Conservation (phyloP, 2,113 vertebrate genomes). For the Thamnaconus septentrionalis region DNA sequence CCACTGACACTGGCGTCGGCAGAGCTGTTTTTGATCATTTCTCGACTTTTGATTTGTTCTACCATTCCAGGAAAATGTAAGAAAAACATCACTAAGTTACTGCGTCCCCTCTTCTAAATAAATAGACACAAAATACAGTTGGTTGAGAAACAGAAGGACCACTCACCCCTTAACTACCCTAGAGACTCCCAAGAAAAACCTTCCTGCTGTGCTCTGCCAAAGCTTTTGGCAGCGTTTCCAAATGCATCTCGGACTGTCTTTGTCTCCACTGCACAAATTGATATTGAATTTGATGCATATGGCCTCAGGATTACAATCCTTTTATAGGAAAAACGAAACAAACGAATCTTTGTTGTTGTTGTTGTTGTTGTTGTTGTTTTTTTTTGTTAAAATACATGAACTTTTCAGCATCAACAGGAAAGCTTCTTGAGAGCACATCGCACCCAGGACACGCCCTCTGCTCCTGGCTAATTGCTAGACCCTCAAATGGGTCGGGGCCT, state of each 20-base stretch:
- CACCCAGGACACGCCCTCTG: constrained; percentile 45
- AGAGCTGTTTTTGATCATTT: constrained; percentile 73
- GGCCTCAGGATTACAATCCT: constrained; percentile 24
- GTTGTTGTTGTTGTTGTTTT: constrained; percentile 1
- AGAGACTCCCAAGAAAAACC: constrained; percentile 61
- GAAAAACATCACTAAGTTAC: constrained; percentile 87
- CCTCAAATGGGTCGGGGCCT: constrained; percentile 35
- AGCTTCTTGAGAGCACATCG: constrained; percentile 60
- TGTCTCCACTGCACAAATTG: constrained; percentile 32
- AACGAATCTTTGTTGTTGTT: no score
- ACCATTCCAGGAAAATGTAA: constrained; percentile 87
- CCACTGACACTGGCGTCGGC: constrained; percentile 65
- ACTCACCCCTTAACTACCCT: constrained; percentile 68
- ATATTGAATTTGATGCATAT: constrained; percentile 25
- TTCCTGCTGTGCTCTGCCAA: constrained; percentile 40
- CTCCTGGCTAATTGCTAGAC: constrained; percentile 38
- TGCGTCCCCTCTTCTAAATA: constrained; percentile 83
- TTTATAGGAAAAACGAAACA: constrained; percentile 25
- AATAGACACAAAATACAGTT: constrained; percentile 84
- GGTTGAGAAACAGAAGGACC: constrained; percentile 81
- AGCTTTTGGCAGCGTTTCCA: constrained; percentile 37
- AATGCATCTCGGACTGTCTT: constrained; percentile 25
- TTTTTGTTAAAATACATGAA: constrained; percentile 3
- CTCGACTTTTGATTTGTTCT: constrained; percentile 76
- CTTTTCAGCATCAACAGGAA: constrained; percentile 54